A percentile compares a stretch with the other conserved stretches of the same genome.
These are phyloP conservation scores for Rotaria sp. DNA, from an alignment of 2,888 invertebrate genomes.

Conservation along the genomic window DNA sequence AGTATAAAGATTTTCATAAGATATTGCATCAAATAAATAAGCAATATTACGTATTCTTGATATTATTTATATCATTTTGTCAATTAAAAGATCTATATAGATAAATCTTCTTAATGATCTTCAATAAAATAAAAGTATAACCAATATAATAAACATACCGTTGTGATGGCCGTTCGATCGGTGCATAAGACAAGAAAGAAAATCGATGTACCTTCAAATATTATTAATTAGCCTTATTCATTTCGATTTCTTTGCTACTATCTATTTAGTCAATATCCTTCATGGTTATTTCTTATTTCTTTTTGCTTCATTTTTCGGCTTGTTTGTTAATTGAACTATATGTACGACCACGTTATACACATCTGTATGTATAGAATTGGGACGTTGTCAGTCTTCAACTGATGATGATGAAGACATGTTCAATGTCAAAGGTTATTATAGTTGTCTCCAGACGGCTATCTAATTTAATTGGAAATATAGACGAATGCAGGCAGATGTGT, in stretches of 20 bases:
- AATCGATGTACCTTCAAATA: background rate
- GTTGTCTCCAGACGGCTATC: background rate
- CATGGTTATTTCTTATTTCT: background rate
- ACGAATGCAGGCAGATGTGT: background rate
- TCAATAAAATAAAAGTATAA: background rate
- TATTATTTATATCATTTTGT: background rate
- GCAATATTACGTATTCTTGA: background rate
- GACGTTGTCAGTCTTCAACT: no score
- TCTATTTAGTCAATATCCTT: background rate
- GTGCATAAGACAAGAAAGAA: background rate
- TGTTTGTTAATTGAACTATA: conserved; percentile 8
- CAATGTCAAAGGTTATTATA: conserved; percentile 17
- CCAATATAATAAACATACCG: background rate
- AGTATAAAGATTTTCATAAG: no score
- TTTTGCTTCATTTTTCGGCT: background rate
- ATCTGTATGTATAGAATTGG: background rate
- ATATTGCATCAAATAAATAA: background rate
- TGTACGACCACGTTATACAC: background rate
- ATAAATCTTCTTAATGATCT: background rate
- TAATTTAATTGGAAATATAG: background rate
- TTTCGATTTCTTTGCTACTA: background rate
- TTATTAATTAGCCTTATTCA: background rate
- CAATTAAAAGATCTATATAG: background rate
- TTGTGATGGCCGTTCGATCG: background rate
- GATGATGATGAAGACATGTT: background rate